A percentile compares a stretch with the other conserved stretches of the same genome.
Evolutionary conservation across 1,140 invertebrate genomes (phyloP).

Genomic region (Papilio helenus): DNA sequence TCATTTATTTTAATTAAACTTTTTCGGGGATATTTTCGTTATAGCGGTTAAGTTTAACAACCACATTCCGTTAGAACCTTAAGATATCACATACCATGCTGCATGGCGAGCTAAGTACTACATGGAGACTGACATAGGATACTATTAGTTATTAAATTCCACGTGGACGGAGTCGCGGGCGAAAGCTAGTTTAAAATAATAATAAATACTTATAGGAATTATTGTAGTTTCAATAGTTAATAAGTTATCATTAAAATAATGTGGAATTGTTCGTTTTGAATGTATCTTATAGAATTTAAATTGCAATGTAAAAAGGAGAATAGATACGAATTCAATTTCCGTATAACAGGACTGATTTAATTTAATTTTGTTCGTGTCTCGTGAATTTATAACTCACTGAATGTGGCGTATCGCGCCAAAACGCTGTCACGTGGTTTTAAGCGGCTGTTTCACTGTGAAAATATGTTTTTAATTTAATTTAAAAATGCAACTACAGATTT

Average conservation of each 20-base stretch:
- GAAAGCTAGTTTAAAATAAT: no score
- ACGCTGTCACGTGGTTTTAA: constrained; percentile 42
- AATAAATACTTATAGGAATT: no score
- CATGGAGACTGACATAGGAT: no score
- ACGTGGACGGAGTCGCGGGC: no score
- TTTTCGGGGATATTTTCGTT: neutral
- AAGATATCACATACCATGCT: no score
- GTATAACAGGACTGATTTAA: constrained; percentile 33
- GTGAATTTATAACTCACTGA: constrained; percentile 44
- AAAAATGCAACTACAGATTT: neutral
- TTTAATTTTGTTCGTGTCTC: constrained; percentile 37
- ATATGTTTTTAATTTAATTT: neutral
- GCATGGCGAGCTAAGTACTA: no score
- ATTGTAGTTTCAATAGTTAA: no score
- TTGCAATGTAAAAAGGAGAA: constrained; percentile 10
- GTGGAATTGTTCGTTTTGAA: neutral
- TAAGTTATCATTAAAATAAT: no score
- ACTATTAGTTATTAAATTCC: no score
- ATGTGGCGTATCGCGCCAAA: constrained; percentile 40
- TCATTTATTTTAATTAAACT: constrained; percentile 15
- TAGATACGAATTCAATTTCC: constrained; percentile 34
- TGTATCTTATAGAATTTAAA: neutral
- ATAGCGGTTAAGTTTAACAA: neutral
- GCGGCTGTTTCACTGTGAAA: neutral
- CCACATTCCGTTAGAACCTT: neutral